phyloP scores from a whole-genome alignment of 2,888 invertebrate species.

The Sminthurinus aureus region DNA sequence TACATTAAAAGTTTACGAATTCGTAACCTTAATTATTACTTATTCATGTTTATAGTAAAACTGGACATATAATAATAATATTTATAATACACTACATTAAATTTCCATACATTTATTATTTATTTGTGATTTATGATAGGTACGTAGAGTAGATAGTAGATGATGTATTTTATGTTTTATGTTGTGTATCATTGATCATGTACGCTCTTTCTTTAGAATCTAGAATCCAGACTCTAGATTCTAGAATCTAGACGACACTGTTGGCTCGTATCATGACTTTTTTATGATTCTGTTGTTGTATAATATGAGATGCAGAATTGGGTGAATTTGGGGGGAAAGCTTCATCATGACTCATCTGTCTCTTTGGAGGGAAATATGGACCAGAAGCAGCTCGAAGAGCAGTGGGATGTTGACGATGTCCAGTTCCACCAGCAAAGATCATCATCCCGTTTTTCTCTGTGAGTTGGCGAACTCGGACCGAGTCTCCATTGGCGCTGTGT shows the following conservation, averaged over 20 bases:
- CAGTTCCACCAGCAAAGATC: conserved; percentile 39
- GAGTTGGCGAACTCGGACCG: conserved; percentile 56
- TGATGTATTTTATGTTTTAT: no score
- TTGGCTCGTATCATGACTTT: conserved; percentile 56
- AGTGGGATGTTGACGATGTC: conserved; percentile 46
- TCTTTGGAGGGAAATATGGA: conserved; percentile 58
- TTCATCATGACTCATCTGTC: conserved; percentile 56
- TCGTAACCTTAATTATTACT: no score
- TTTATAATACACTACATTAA: background rate
- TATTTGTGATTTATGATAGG: no score
- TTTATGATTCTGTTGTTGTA: conserved; percentile 48
- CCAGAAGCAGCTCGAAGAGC: conserved; percentile 56
- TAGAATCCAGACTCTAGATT: background rate
- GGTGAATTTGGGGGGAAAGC: conserved; percentile 46
- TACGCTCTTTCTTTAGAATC: no score
- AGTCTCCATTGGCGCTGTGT: conserved; percentile 53
- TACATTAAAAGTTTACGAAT: no score
- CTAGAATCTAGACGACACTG: conserved; percentile 56
- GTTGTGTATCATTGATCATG: no score
- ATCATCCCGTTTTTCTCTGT: conserved; percentile 45
- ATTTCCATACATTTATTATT: background rate
- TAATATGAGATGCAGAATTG: conserved; percentile 35
- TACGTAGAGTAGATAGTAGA: no score
- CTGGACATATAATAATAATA: background rate
- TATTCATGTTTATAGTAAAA: no score